These are phyloP conservation scores for Neuroterus valhalla DNA, from an alignment of 1,140 invertebrate species.

Conservation along the genomic window DNA sequence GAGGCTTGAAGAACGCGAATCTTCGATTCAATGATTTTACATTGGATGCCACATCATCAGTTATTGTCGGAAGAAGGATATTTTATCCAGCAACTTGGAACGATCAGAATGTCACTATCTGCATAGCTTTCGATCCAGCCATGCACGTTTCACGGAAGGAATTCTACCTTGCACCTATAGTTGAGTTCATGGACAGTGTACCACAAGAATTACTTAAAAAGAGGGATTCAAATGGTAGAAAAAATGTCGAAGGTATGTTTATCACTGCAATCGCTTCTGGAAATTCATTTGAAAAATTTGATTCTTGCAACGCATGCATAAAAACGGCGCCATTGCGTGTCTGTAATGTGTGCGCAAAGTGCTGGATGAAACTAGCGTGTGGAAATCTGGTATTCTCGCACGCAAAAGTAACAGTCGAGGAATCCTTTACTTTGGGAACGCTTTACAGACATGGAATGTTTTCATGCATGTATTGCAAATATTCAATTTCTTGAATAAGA, in stretches of 20 bases:
- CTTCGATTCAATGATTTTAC: slow-evolving; percentile 82
- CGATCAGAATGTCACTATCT: slow-evolving; percentile 82
- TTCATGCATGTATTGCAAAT: too few species aligned
- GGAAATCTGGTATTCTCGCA: too few species aligned
- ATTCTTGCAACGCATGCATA: too few species aligned
- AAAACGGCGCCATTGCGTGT: too few species aligned
- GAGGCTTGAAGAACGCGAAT: slow-evolving; percentile 83
- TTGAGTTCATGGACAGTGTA: slow-evolving; percentile 86
- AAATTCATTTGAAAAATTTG: slow-evolving; percentile 13
- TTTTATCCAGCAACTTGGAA: slow-evolving; percentile 85
- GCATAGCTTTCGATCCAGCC: slow-evolving; percentile 80
- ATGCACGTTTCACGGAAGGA: slow-evolving; percentile 67
- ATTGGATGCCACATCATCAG: slow-evolving; percentile 75
- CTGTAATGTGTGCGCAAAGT: too few species aligned
- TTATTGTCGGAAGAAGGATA: slow-evolving; percentile 80
- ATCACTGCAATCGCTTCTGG: not conserved
- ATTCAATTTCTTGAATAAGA: too few species aligned
- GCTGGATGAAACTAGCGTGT: too few species aligned
- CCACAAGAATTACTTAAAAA: slow-evolving; percentile 78
- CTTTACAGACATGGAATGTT: too few species aligned
- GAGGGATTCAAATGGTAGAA: slow-evolving; percentile 71
- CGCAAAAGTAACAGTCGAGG: too few species aligned
- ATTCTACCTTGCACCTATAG: slow-evolving; percentile 82
- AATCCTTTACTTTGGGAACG: too few species aligned
- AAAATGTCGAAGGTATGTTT: slow-evolving; percentile 79